Evolutionary conservation across 1,140 invertebrate species (phyloP).

Genomic region (Trialeurodes vaporariorum): DNA sequence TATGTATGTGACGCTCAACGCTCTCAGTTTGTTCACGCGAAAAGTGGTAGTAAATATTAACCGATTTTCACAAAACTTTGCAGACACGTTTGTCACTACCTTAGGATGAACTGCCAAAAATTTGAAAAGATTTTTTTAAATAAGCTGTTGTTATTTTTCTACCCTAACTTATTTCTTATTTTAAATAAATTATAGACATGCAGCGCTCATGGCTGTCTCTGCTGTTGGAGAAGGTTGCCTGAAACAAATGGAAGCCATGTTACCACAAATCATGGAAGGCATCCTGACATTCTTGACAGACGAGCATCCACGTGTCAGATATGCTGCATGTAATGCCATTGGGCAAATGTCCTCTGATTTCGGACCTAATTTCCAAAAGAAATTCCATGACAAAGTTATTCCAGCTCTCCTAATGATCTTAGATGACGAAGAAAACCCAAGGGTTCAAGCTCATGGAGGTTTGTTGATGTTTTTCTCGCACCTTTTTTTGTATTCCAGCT

Average conservation of each 20-base stretch:
- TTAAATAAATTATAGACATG: conserved; percentile 75
- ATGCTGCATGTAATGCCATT: conserved; percentile 97
- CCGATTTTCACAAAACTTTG: too few relatives aligned
- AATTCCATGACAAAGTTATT: conserved; percentile 90
- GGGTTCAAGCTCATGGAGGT: conserved; percentile 85
- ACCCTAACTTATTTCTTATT: too few relatives aligned
- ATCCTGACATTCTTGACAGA: conserved; percentile 82
- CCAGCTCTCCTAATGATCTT: conserved; percentile 78
- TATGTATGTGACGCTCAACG: too few relatives aligned
- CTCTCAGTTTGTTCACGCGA: too few relatives aligned
- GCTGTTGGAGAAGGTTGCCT: conserved; percentile 96
- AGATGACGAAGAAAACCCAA: conserved; percentile 80
- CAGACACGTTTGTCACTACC: too few relatives aligned
- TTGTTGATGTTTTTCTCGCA: conserved; percentile 1
- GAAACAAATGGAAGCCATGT: conserved; percentile 91
- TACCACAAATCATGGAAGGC: conserved; percentile 80
- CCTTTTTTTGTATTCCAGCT: too few relatives aligned
- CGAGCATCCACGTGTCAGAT: conserved; percentile 82
- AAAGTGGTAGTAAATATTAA: too few relatives aligned
- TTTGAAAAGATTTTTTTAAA: too few relatives aligned
- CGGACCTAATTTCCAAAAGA: conserved; percentile 91
- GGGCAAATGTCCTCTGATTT: conserved; percentile 99
- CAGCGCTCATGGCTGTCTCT: conserved; percentile 96
- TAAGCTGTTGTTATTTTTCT: too few relatives aligned
- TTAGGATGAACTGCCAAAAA: too few relatives aligned